Evolutionary conservation across 1,140 invertebrate species (phyloP), one percentile per base, ranked within the genome.

Genomic region (Camponotus pennsylvanicus): DNA sequence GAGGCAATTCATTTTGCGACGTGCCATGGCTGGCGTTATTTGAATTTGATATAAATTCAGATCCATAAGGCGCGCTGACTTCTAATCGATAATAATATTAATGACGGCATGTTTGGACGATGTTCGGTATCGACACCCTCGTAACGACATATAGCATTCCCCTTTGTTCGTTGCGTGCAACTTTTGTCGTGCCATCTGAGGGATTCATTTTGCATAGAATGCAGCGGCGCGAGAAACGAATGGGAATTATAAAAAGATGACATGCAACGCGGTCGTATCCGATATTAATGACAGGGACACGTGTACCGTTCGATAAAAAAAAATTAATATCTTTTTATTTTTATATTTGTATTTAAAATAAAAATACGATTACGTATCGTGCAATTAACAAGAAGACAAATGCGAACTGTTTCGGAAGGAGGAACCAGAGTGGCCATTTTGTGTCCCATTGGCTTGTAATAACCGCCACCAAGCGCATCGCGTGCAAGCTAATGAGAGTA

Each of bases 401-500:
- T 2, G 59, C 3, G n/a, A 63, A 27, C 21, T 52, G 15, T 57
- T 18, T 59, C 45, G 18, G 45, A 73, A 40, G 70, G 71, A 73
- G 52, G 42, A 82, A 79, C 61, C 9, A 71, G 42, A 63, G 40
- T 75, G 45, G 86, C 86, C 89, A 90, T 90, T 90, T 90, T 90
- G 89, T 90, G 90, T 89, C 83, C 78, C 73, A 91, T 91, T 89
- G 88, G 85, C 73, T 86, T 59, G 90, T 86, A 88, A 89, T 85
- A 79, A 85, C 85, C 89, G 89, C 57, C 87, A 88, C 88, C 93
- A 93, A 92, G 91, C 91, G 90, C 92, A 94, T 95, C 93, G 93
- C 94, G 94, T 95, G 94, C 93, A 92, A 87, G 86, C 93, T 94
- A 95, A 94, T 95, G 93, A 94, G 94, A 93, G 93, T 94, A 95